Percentiles rank a stretch among this genome's conserved stretches.
Conservation (phyloP, 2,797 vertebrate genomes). For the Acanthis flammea region DNA sequence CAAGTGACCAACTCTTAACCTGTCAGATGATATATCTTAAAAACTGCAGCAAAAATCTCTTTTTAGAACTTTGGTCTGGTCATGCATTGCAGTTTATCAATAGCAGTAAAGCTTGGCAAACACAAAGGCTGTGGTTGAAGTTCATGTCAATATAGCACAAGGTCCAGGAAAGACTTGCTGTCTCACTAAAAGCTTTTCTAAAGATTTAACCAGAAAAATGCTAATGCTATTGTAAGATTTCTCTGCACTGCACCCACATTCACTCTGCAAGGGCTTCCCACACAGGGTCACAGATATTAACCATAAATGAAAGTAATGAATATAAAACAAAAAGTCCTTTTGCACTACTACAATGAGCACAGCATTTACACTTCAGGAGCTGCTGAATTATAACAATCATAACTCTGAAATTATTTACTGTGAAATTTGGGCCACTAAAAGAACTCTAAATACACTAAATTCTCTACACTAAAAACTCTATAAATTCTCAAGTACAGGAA, state of each 20-base stretch:
- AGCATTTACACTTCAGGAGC: background rate
- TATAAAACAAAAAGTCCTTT: background rate
- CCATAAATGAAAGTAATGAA: background rate
- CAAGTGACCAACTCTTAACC: background rate
- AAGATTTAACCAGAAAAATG: slow-evolving; percentile 12
- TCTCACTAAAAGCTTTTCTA: slow-evolving; percentile 8
- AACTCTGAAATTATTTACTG: background rate
- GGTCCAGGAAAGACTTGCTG: background rate
- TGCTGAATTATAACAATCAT: background rate
- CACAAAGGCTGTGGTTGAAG: background rate
- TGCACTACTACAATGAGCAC: background rate
- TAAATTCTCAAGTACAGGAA: background rate
- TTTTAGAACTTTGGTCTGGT: background rate
- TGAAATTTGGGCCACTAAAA: background rate
- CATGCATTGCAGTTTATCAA: background rate
- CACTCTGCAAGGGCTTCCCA: background rate
- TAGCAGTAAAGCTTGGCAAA: background rate
- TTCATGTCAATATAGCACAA: background rate
- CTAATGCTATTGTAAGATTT: background rate
- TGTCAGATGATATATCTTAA: background rate
- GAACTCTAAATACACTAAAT: background rate
- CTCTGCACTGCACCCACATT: background rate
- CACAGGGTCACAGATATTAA: background rate
- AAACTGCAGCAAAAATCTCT: background rate
- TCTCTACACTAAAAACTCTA: no score